Conservation (phyloP, 2,888 invertebrate species). For the Tribolium freemani region DNA sequence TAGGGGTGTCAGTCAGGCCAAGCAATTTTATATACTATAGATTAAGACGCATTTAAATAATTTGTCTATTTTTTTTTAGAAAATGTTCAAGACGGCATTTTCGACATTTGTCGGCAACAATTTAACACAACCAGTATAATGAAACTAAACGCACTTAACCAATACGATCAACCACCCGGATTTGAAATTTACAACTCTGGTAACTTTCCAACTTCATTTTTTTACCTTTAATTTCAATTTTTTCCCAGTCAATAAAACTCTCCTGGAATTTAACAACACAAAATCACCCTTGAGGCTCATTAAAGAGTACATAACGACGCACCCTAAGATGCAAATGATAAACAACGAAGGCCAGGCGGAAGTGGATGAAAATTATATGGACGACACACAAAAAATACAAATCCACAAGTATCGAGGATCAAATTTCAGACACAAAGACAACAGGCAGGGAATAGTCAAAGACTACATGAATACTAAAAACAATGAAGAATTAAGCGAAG, state of each 20-base stretch:
- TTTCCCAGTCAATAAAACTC: conserved; percentile 55
- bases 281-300: conserved; percentile 60
- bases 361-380: conserved; percentile 55
- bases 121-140: conserved; percentile 79
- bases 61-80: background rate
- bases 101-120: conserved; percentile 62
- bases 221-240: background rate
- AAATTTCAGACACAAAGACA: conserved; percentile 64
- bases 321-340: conserved; percentile 55
- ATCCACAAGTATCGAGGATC: conserved; percentile 60
- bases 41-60: no score
- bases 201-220: conserved; percentile 56
- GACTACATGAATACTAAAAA: conserved; percentile 51
- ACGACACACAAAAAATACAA: conserved; percentile 51
- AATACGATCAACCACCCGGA: conserved; percentile 80
- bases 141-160: conserved; percentile 76
- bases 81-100: conserved; percentile 29
- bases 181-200: conserved; percentile 80
- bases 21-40: no score
- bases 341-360: conserved; percentile 54
- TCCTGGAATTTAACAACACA: conserved; percentile 60
- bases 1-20: no score
- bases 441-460: conserved; percentile 58
- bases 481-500: conserved; percentile 13
- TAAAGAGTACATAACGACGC: conserved; percentile 59